Conservation (phyloP, 2,888 invertebrate species). For the Quadroppia sp. region DNA sequence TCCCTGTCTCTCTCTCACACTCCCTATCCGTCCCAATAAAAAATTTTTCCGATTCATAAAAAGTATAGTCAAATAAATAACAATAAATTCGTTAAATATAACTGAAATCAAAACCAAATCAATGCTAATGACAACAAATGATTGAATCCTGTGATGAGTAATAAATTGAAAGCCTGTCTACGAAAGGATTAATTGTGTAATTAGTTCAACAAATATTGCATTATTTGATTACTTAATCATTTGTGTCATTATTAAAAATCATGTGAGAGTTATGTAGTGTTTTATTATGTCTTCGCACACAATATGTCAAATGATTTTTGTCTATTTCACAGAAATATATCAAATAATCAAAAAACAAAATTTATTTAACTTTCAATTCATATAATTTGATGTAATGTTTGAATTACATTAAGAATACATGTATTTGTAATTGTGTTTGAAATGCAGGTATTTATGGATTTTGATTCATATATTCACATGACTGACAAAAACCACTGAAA, state of each 20-base stretch:
- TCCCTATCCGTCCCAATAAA: conserved; percentile 13
- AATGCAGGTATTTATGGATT: conserved; percentile 31
- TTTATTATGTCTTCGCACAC: conserved; percentile 28
- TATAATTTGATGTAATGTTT: not conserved
- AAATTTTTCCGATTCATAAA: not conserved
- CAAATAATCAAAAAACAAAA: not conserved
- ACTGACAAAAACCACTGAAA: conserved; percentile 33
- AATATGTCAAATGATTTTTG: not conserved
- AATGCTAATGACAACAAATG: conserved; percentile 6
- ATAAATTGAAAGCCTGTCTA: conserved; percentile 6
- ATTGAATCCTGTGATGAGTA: conserved; percentile 7
- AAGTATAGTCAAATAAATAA: not conserved
- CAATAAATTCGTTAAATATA: no score
- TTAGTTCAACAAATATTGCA: conserved; percentile 30
- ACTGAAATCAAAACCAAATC: conserved; percentile 13
- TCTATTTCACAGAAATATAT: not conserved
- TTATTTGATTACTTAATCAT: conserved; percentile 2
- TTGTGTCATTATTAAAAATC: conserved; percentile 34
- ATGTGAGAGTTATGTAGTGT: conserved; percentile 5
- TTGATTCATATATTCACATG: conserved; percentile 13
- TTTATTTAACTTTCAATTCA: not conserved
- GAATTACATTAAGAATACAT: not conserved
- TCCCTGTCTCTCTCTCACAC: not conserved
- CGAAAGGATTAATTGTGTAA: conserved; percentile 37
- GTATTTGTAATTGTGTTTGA: not conserved